These are phyloP conservation scores for Colossoma macropomum DNA, from an alignment of 2,113 vertebrate genomes.

Conservation along the genomic window DNA sequence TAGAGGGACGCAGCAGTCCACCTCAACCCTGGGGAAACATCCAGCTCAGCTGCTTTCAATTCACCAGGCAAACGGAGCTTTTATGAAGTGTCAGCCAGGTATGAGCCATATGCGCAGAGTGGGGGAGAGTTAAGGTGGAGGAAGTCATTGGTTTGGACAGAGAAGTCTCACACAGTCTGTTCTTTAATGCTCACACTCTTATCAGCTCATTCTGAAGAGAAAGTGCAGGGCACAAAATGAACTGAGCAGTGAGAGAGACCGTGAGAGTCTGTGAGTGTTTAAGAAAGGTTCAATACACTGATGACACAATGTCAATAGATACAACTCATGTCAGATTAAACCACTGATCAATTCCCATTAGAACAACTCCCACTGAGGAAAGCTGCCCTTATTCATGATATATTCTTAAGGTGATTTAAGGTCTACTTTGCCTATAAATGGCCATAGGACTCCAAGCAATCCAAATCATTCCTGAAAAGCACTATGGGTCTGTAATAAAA, in stretches of 20 bases:
- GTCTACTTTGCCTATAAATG: no score
- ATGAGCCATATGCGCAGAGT: constrained; percentile 3
- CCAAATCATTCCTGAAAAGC: no score
- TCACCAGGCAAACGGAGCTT: constrained; percentile 17
- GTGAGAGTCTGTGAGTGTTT: not conserved
- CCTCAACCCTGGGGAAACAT: not conserved
- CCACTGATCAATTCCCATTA: not conserved
- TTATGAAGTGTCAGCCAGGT: constrained; percentile 55
- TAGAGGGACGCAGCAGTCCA: constrained; percentile 19
- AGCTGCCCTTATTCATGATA: no score
- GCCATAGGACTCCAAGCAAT: no score
- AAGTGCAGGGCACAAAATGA: not conserved
- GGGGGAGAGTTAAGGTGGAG: not conserved
- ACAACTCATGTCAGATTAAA: not conserved
- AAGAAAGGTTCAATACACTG: not conserved
- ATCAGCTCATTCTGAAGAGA: constrained; percentile 21
- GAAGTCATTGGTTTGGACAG: constrained; percentile 22
- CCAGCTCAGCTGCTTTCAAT: constrained; percentile 59
- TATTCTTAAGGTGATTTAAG: no score
- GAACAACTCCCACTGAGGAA: not conserved
- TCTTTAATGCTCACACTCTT: constrained; percentile 7
- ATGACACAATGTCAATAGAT: not conserved
- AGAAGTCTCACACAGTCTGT: not conserved
- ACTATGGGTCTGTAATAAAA: not conserved
- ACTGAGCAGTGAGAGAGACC: not conserved